These are phyloP conservation scores for Standfussiana lucernea DNA, from an alignment of 2,888 invertebrate genomes.

Conservation along the genomic window DNA sequence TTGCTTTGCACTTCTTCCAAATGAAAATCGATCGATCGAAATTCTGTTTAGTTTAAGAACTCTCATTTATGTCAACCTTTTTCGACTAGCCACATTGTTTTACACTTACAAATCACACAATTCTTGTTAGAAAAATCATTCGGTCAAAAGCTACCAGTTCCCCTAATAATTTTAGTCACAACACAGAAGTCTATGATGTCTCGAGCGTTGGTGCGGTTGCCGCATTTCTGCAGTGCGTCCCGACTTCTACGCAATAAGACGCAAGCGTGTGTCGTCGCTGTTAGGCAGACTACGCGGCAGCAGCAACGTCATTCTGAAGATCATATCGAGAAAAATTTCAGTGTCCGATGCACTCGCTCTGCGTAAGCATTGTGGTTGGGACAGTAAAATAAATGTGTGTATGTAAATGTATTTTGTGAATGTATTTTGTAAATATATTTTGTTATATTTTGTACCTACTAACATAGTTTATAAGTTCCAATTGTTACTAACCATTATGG, in stretches of 20 bases:
- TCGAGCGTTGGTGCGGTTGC: too few species aligned
- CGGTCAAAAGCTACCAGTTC: neutral
- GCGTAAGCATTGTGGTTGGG: too few species aligned
- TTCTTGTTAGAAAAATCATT: neutral
- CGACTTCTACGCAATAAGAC: too few species aligned
- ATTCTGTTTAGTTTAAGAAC: neutral
- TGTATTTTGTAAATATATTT: too few species aligned
- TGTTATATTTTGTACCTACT: neutral
- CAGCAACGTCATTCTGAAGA: too few species aligned
- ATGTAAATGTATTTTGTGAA: too few species aligned
- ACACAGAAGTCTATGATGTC: neutral
- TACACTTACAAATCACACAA: neutral
- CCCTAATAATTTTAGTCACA: neutral
- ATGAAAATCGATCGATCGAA: conserved; percentile 4
- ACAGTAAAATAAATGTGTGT: too few species aligned
- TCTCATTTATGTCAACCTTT: neutral
- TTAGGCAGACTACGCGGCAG: too few species aligned
- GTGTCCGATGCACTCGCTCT: too few species aligned
- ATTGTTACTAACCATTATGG: neutral
- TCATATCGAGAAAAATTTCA: too few species aligned
- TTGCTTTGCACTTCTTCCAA: conserved; percentile 27
- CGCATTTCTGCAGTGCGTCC: too few species aligned
- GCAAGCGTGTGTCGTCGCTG: too few species aligned
- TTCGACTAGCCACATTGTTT: neutral
- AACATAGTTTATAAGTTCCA: neutral